These are phyloP conservation scores for Corvus moneduloides DNA, from an alignment of 2,113 vertebrate genomes.

Conservation along the genomic window DNA sequence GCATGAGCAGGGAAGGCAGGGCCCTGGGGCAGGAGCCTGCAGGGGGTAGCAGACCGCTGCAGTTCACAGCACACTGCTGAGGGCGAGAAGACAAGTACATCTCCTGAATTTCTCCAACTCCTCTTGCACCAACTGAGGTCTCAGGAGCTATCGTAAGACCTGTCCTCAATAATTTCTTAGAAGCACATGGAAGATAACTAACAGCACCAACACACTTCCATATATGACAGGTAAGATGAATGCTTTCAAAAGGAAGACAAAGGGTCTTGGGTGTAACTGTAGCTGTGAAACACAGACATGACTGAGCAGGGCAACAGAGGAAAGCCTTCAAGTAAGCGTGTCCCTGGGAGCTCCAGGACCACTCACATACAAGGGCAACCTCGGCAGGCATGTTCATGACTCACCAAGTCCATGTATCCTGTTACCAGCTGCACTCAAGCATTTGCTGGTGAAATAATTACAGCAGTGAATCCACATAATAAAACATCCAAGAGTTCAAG, in stretches of 20 bases:
- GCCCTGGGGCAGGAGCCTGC: background rate
- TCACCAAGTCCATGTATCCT: background rate
- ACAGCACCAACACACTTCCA: background rate
- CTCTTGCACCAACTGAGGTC: background rate
- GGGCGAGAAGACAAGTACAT: background rate
- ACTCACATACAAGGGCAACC: background rate
- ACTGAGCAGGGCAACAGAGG: background rate
- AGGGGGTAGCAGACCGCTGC: background rate
- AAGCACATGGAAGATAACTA: background rate
- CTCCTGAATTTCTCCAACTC: background rate
- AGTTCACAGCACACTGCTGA: background rate
- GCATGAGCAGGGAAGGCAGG: fast-evolving
- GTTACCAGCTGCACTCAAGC: background rate
- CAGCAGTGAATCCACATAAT: background rate
- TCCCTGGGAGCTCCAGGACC: background rate
- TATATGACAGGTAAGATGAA: background rate
- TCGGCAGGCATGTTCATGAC: background rate
- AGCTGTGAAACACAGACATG: background rate
- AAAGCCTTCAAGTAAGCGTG: fast-evolving
- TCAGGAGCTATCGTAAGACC: background rate
- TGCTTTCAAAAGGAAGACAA: background rate
- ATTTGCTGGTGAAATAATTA: background rate
- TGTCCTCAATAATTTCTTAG: background rate
- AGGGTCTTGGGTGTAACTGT: background rate
- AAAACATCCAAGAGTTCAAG: background rate